Percentiles rank a stretch among this genome's conserved stretches.
Conservation (phyloP, 2,113 vertebrate genomes). For the Oreochromis aureus region DNA sequence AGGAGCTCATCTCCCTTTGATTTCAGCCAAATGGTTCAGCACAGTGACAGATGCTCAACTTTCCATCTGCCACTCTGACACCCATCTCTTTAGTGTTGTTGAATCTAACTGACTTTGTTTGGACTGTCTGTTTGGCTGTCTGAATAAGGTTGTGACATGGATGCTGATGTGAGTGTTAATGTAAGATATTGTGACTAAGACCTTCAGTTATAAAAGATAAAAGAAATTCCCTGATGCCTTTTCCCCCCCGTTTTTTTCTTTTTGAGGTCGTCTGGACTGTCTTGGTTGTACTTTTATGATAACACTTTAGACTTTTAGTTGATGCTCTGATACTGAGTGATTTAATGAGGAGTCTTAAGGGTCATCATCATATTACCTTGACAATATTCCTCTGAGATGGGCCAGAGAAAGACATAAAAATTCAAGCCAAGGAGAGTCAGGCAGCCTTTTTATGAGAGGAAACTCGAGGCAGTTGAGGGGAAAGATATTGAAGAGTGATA, state of each 20-base stretch:
- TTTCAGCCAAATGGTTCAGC: conserved; percentile 53
- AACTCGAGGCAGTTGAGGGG: conserved; percentile 16
- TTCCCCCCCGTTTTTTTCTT: neutral
- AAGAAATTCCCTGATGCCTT: neutral
- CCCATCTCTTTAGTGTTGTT: conserved; percentile 49
- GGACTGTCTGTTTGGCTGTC: conserved; percentile 34
- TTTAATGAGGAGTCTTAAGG: conserved; percentile 40
- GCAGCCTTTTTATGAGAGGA: conserved; percentile 33
- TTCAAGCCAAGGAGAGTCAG: conserved; percentile 28
- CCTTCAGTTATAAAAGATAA: conserved; percentile 2
- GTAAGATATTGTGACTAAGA: conserved; percentile 4
- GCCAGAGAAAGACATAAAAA: conserved; percentile 34
- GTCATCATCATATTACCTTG: conserved; percentile 50
- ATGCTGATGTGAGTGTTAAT: conserved; percentile 39
- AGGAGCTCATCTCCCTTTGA: conserved; percentile 62
- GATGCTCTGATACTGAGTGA: conserved; percentile 19
- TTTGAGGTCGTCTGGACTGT: neutral
- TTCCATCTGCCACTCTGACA: conserved; percentile 56
- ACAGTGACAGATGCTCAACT: conserved; percentile 58
- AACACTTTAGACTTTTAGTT: conserved; percentile 20
- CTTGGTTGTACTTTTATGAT: conserved; percentile 4
- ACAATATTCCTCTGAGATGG: conserved; percentile 39
- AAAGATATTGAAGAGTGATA: conserved; percentile 1
- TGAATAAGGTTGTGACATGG: conserved; percentile 28
- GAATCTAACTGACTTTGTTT: conserved; percentile 53